These are phyloP conservation scores for Fratercula arctica DNA, from an alignment of 2,797 vertebrate species.

Conservation along the genomic window DNA sequence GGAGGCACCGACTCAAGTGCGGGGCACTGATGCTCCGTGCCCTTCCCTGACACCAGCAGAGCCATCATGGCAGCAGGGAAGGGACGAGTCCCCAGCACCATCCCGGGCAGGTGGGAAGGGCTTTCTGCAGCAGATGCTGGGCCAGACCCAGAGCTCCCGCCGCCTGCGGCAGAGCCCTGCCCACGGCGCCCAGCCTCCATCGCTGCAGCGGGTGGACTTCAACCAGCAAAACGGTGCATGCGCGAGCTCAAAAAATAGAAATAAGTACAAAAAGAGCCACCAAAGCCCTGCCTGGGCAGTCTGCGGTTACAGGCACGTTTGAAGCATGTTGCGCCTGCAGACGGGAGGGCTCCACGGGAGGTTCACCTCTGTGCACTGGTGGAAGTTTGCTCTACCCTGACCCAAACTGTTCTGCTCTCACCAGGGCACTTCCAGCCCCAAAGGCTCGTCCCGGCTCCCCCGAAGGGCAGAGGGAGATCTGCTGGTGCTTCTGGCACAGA, in stretches of 20 bases:
- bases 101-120: not conserved
- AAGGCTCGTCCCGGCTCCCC: not conserved
- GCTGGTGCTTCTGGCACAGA: not conserved
- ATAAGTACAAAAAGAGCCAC: not conserved
- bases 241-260: not conserved
- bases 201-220: no score
- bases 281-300: not conserved
- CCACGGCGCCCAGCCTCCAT: accelerated
- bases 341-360: not conserved
- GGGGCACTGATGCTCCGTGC: not conserved
- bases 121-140: not conserved
- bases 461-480: not conserved
- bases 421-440: not conserved
- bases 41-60: not conserved
- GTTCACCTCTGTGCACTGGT: not conserved
- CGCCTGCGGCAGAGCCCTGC: not conserved
- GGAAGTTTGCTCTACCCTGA: not conserved
- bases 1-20: no score
- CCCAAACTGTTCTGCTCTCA: not conserved
- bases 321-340: not conserved
- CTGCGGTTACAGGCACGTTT: accelerated
- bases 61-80: not conserved
- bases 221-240: not conserved
- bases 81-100: not conserved
- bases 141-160: accelerated